Conservation (phyloP, 2,797 vertebrate genomes). For the Neosilurus mollespiculum region DNA sequence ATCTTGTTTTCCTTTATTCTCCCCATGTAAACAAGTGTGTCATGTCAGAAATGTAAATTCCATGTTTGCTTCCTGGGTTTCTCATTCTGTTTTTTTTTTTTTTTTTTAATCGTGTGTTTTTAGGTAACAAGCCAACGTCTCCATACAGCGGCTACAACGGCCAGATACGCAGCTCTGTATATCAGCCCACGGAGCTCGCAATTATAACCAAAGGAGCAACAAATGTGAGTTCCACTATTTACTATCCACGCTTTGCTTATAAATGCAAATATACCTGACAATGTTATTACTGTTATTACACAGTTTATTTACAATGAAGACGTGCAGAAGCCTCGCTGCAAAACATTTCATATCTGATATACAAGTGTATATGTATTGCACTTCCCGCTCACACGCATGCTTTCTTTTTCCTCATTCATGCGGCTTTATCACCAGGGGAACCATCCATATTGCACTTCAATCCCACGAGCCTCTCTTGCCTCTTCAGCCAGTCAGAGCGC, state of each 20-base stretch:
- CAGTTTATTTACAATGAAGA: background rate
- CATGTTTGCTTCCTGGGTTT: background rate
- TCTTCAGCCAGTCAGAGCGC: conserved; percentile 69
- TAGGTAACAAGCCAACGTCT: conserved; percentile 85
- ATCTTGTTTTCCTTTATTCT: background rate
- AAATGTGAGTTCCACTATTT: conserved; percentile 70
- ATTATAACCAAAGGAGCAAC: conserved; percentile 83
- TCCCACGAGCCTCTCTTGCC: conserved; percentile 81
- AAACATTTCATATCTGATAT: background rate
- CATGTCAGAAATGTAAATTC: background rate
- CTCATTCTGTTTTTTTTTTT: background rate
- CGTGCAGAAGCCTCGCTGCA: background rate
- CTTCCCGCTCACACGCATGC: background rate
- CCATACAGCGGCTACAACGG: conserved; percentile 92
- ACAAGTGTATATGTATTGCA: background rate
- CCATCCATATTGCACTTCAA: conserved; percentile 74
- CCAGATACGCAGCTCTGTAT: conserved; percentile 85
- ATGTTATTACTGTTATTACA: background rate
- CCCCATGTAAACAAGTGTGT: no score
- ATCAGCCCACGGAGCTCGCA: conserved; percentile 95
- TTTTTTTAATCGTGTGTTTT: conserved; percentile 26
- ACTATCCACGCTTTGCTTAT: conserved; percentile 35
- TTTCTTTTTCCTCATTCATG: conserved; percentile 27
- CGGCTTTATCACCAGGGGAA: conserved; percentile 58
- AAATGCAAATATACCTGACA: background rate